Conservation (phyloP, 2,888 invertebrate species). For the Yponomeuta plumbellus region DNA sequence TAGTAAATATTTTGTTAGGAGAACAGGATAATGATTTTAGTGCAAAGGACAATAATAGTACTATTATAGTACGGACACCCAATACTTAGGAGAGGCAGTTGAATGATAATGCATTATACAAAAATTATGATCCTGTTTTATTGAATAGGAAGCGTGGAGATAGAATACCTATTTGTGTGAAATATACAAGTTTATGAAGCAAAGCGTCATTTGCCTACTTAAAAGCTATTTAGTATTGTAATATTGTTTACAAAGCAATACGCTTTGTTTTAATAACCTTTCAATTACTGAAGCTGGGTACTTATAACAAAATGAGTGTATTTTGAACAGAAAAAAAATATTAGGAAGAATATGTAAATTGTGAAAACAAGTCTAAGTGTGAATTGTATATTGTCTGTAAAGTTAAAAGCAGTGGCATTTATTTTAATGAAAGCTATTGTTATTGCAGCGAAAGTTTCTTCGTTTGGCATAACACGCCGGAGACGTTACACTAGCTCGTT, state of each 20-base stretch:
- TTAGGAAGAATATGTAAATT: background rate
- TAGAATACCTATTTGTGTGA: background rate
- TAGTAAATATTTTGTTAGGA: background rate
- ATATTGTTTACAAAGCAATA: background rate
- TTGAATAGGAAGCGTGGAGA: background rate
- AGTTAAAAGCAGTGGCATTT: conserved; percentile 3
- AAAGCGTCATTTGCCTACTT: background rate
- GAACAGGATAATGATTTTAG: background rate
- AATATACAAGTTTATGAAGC: background rate
- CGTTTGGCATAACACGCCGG: background rate
- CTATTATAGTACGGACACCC: background rate
- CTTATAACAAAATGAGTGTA: background rate
- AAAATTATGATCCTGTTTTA: background rate
- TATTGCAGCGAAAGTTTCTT: background rate
- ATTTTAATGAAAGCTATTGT: background rate
- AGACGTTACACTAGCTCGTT: background rate
- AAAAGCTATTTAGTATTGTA: background rate
- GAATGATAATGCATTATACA: background rate
- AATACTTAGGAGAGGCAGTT: background rate
- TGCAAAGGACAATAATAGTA: background rate
- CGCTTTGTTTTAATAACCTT: too few species aligned
- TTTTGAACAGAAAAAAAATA: background rate
- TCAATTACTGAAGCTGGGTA: too few species aligned
- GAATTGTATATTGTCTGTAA: background rate
- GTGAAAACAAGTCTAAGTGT: conserved; percentile 6